Evolutionary conservation across 1,140 invertebrate species (phyloP), one percentile per base, ranked within the genome.

Genomic region (Brachystomella parvula): DNA sequence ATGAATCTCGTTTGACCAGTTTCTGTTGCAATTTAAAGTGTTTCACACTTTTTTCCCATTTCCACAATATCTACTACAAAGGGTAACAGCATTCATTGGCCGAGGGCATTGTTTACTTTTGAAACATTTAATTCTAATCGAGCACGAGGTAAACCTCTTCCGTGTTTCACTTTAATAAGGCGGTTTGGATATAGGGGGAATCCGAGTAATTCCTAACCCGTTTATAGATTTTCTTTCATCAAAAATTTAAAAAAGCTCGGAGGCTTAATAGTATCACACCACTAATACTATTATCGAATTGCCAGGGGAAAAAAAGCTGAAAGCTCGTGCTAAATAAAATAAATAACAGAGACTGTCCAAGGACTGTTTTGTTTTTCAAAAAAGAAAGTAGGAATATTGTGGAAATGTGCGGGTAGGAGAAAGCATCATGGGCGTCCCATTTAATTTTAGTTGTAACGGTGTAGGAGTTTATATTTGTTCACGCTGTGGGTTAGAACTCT

Each of bases 381-480:
- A 19, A 6, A 6, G 19, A 39, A 19, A 6, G 35, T 6, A 19
- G 6, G 35, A 19, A 39, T 9, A 6, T 6, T 39, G 35, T 9
- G 35, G 19, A 39, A 39, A 39, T 9, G 35, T 39, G 35, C 35
- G 19, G 19, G 19, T 19, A 39, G 19, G 35, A 19, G 19, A 9
- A 39, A 39, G 35, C 6, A 60, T n/a, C 6, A 62, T 62, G 60
- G 60, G 60, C 3, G 60, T 62, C 19, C 60, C 60, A 44, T 62
- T 62, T 26, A 62, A 62, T 47, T 62, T 62, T 29, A 62, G 31
- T 15, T 62, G 60, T 47, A n/a, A 9, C 28, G 60, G 60, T 2
- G 19, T 66, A 9, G 65, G 65, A 24, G 26, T 53, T 28, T 66
- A 66, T 59, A 29, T 61, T 24, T 66, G 65, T 47, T 66, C 65